phyloP scores from a whole-genome alignment of 2,888 invertebrate genomes.

The Sthenelais limicola region DNA sequence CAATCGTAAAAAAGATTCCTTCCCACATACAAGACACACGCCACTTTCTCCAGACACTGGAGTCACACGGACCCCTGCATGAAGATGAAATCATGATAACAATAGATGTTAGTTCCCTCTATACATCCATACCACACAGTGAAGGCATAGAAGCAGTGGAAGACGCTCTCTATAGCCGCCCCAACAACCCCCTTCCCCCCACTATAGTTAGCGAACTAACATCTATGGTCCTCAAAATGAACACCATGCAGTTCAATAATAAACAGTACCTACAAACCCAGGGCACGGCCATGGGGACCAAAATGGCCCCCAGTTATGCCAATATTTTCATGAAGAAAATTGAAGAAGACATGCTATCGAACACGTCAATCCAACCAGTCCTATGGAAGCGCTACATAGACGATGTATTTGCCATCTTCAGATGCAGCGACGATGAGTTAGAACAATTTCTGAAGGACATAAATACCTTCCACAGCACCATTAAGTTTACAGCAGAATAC shows the following conservation, averaged over 20 bases:
- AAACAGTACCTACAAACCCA: slow-evolving; percentile 1
- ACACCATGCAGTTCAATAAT: not conserved
- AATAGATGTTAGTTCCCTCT: slow-evolving; percentile 10
- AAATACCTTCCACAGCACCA: not conserved
- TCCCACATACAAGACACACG: not conserved
- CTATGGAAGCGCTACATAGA: not conserved
- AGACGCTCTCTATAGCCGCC: not conserved
- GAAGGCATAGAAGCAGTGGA: not conserved
- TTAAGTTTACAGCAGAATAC: slow-evolving; percentile 2
- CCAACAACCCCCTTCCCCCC: not conserved
- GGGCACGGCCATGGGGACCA: slow-evolving; percentile 16
- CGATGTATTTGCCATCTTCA: not conserved
- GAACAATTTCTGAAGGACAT: not conserved
- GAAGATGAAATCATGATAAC: not conserved
- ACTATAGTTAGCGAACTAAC: not conserved
- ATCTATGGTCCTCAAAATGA: not conserved
- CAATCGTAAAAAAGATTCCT: not conserved
- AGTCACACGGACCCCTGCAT: not conserved
- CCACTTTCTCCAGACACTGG: not conserved
- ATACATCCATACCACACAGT: slow-evolving; percentile 7
- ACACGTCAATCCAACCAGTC: not conserved
- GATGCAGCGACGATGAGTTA: slow-evolving; percentile 12
- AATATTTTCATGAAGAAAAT: not conserved
- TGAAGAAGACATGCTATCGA: not conserved
- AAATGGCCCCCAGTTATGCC: slow-evolving; percentile 9